These are phyloP conservation scores for Drosophila maculinotata DNA, from an alignment of 2,888 invertebrate species.

Conservation along the genomic window DNA sequence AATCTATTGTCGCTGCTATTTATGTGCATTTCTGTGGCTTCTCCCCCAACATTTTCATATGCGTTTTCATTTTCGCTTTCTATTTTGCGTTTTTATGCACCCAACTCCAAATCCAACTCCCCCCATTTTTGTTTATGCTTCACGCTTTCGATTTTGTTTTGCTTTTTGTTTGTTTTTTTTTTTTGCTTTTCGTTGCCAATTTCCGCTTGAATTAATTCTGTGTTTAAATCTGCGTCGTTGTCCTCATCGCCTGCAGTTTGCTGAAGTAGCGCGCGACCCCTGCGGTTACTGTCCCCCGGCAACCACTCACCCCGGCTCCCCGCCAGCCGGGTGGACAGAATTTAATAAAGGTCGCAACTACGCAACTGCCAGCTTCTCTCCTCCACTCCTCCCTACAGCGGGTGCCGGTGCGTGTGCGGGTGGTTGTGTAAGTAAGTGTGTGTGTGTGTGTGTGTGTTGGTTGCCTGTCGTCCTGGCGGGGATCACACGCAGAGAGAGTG, in stretches of 20 bases:
- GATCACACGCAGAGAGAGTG: slow-evolving; percentile 64
- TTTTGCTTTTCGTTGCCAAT: slow-evolving; percentile 65
- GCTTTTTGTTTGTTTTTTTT: slow-evolving; percentile 32
- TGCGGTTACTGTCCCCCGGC: slow-evolving; percentile 56
- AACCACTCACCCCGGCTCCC: slow-evolving; percentile 6
- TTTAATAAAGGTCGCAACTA: slow-evolving; percentile 66
- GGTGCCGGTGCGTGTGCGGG: slow-evolving; percentile 8
- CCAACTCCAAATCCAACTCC: slow-evolving; percentile 4
- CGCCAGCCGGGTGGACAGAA: slow-evolving; percentile 37
- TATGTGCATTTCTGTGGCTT: slow-evolving; percentile 79
- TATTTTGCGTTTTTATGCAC: slow-evolving; percentile 44
- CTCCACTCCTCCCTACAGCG: not conserved
- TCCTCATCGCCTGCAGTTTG: slow-evolving; percentile 53
- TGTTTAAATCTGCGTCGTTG: slow-evolving; percentile 72
- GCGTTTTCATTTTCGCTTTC: slow-evolving; percentile 72
- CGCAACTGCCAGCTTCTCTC: slow-evolving; percentile 9
- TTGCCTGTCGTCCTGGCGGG: slow-evolving; percentile 44
- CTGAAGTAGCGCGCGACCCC: slow-evolving; percentile 69
- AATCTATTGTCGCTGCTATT: slow-evolving; percentile 62
- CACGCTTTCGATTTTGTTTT: slow-evolving; percentile 77
- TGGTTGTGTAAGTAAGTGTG: too few species aligned
- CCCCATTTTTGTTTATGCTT: slow-evolving; percentile 74
- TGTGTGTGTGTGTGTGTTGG: slow-evolving; percentile 13
- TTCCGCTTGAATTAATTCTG: slow-evolving; percentile 83
- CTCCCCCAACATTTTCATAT: slow-evolving; percentile 44